Evolutionary conservation across 2,113 vertebrate species (phyloP).

Genomic region (Cervus canadensis): DNA sequence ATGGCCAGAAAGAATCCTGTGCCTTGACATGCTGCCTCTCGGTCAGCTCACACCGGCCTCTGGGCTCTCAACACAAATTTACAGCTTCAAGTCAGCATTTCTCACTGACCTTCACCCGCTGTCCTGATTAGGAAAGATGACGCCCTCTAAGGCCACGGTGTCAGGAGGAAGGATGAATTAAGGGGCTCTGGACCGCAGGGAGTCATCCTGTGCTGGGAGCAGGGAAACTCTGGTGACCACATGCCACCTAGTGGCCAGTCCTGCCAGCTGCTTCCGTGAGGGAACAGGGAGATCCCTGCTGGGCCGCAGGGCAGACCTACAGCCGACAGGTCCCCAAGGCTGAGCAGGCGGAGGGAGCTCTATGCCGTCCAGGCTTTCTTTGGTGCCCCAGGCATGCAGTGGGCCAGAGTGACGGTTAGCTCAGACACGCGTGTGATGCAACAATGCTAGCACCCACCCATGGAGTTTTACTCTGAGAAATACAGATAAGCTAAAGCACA

Average conservation of each 20-base stretch:
- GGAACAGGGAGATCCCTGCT: background rate
- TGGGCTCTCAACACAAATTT: background rate
- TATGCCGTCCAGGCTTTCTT: background rate
- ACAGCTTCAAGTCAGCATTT: slow-evolving; percentile 30
- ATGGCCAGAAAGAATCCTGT: background rate
- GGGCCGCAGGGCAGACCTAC: background rate
- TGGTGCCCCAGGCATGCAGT: rapidly evolving
- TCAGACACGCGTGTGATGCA: rapidly evolving
- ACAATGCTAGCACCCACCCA: rapidly evolving
- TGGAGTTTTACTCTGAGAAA: background rate
- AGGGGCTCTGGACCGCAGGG: background rate
- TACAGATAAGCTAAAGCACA: background rate
- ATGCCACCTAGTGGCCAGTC: slow-evolving; percentile 78
- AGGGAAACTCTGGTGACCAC: slow-evolving; percentile 63
- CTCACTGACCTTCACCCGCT: background rate
- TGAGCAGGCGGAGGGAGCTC: too few relatives aligned
- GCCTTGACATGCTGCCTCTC: background rate
- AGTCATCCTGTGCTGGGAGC: background rate
- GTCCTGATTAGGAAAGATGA: background rate
- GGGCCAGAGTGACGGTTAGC: background rate
- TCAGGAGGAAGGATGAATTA: background rate
- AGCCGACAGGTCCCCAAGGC: background rate
- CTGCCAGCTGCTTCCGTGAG: rapidly evolving
- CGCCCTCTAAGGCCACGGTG: background rate
- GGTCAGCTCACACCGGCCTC: background rate